These are phyloP conservation scores for Varanus komodoensis DNA, from an alignment of 2,113 vertebrate genomes.

Conservation along the genomic window DNA sequence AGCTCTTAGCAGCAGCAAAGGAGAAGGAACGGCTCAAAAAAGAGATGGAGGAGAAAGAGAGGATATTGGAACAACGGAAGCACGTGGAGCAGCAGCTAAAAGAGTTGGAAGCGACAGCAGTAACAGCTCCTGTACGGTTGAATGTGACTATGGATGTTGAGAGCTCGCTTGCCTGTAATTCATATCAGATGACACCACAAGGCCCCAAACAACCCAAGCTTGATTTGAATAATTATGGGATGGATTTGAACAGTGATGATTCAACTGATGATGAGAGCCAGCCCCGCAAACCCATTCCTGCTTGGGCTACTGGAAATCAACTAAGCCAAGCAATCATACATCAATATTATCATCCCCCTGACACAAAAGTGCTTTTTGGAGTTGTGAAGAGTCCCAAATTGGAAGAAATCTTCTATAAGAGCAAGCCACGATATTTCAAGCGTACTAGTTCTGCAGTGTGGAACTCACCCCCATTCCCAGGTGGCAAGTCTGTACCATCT, in stretches of 20 bases:
- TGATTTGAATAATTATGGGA: conserved; percentile 86
- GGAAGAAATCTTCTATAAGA: conserved; percentile 91
- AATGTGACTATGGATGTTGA: conserved; percentile 67
- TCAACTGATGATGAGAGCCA: conserved; percentile 94
- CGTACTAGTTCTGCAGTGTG: conserved; percentile 95
- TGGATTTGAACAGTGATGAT: conserved; percentile 97
- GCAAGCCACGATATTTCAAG: conserved; percentile 91
- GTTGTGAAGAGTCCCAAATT: conserved; percentile 80
- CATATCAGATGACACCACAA: conserved; percentile 89
- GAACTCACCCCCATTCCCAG: conserved; percentile 83
- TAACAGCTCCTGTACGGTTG: conserved; percentile 21
- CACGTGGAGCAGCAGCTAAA: conserved; percentile 57
- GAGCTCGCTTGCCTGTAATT: conserved; percentile 79
- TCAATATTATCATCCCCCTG: conserved; percentile 88
- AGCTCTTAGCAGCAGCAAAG: conserved; percentile 63
- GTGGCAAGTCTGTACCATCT: conserved; percentile 42
- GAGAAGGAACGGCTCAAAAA: conserved; percentile 71
- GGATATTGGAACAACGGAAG: conserved; percentile 64
- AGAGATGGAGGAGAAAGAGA: conserved; percentile 83
- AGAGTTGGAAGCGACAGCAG: conserved; percentile 8
- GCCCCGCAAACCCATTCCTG: conserved; percentile 91
- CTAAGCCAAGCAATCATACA: conserved; percentile 83
- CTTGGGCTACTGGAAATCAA: conserved; percentile 88
- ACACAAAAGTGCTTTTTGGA: conserved; percentile 80
- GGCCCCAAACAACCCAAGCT: conserved; percentile 59